Base-by-base conservation (phyloP, 2,797 vertebrate species). In the Myoxocephalus aenaeus region DNA sequence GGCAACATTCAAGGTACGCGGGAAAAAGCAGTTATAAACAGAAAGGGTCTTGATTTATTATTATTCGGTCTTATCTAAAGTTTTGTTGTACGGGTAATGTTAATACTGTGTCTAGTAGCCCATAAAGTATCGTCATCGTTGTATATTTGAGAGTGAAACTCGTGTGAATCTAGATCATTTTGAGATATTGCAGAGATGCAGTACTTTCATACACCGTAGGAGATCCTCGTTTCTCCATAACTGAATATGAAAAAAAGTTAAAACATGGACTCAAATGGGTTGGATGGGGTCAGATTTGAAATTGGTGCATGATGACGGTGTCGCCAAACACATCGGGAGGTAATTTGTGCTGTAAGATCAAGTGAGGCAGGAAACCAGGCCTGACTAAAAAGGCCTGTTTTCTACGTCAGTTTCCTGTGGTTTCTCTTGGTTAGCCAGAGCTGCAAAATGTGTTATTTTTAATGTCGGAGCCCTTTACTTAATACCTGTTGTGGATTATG, bases 381-480 rank as follows among this genome's bases (percentile, higher is more conserved):
- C 32, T 32, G 5, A 25, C 18, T 59, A 40, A 73, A 75, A 59
- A 42, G 2, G 18, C 10, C 5, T 54, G 20, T 68, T 42, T 76
- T 32, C 0, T 14, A 6, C 10, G 14, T 53, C 42, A 2, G 20
- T 46, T 62, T 70, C 46, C 9, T 62, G 7, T 34, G 15, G 7
- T 70, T 67, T 81, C 25, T 44, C 58, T 54, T 22, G 15, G 38
- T 75, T 40, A 27, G 3, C 51, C 48, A 34, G 48, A 75, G 34
- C 58, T 69, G 20, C 17, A 51, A n/a, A 59, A 65, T n/a, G 32
- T 58, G 54, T 64, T 79, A 13, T 75, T 77, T 48, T 65, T 40
- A 57, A 51, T 54, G 70, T 62, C 18, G 10, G 48, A 81, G 34
- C 38, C 38, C 81, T 13, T 75, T 72, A 22, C 40, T 68, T 75